Base-by-base conservation (phyloP, 2,888 invertebrate genomes). In the Ferrisia virgata region DNA sequence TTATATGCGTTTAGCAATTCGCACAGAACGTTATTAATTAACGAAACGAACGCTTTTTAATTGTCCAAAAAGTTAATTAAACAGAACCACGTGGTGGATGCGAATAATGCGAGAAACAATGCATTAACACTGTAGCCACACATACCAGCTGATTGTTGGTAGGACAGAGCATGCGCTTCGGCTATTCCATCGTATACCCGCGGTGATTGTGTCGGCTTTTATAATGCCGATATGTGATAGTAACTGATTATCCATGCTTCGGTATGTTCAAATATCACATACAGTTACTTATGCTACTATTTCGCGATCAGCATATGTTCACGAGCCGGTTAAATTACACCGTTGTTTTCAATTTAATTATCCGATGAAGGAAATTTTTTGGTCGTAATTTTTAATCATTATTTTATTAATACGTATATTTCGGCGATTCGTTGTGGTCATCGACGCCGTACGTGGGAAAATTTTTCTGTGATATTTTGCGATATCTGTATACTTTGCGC, bases 191-290 rank as follows among this genome's bases (percentile, higher is more conserved):
- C n/a, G 25, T 18, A 22, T 64, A 31, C 28, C 43, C 64, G 43
- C 76, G 40, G 43, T 76, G 43, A 76, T 64, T 25, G 33, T 58
- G 82, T 72, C 83, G 83, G 83, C 83, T 72, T 83, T 83, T 83
- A 72, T 76, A 25, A 83, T 39, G 43, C 69, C 83, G 83, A 82
- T 83, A 72, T 43, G 83, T 83, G 83, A 82, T 82, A 82, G 82
- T 82, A 82, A 83, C 72, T 83, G 83, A 83, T 83, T 83, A 72
- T 83, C 83, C 72, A 72, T 72, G 72, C 83, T 83, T 72, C 83
- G 83, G 83, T 83, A 83, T 72, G 83, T 72, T 83, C 69, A 82
- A 33, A 82, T 36, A 64, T 31, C 36, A 33, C 64, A 82, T 69
- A 69, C 39, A 33, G 36, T 58, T 58, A 58, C 81, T 28, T 28